phyloP scores from a whole-genome alignment of 2,797 vertebrate species.

The Myotis planiceps region DNA sequence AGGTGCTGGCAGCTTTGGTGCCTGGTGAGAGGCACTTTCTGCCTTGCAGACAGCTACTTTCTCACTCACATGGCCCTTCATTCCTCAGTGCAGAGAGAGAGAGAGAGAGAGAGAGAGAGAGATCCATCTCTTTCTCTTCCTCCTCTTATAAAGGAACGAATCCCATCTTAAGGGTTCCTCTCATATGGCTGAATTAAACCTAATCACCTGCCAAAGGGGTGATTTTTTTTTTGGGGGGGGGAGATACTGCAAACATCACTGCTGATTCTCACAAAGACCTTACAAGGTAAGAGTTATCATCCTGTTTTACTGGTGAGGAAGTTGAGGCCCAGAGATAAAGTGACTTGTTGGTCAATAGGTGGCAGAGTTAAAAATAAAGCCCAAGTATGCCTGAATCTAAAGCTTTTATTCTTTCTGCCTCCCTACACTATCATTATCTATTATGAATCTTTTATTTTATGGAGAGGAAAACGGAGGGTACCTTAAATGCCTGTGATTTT shows the following conservation, averaged over 20 bases:
- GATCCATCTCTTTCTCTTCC: neutral
- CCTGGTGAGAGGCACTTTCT: neutral
- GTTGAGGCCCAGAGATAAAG: neutral
- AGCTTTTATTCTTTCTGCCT: neutral
- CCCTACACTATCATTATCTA: neutral
- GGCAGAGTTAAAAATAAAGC: neutral
- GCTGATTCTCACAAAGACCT: conserved; percentile 43
- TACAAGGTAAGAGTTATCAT: neutral
- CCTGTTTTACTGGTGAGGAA: neutral
- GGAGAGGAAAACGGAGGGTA: neutral
- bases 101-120: no score
- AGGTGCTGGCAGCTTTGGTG: neutral
- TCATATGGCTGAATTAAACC: neutral
- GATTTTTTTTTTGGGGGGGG: neutral
- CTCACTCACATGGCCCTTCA: neutral
- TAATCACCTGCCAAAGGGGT: neutral
- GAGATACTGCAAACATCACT: neutral
- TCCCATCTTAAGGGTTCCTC: neutral
- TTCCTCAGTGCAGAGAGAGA: neutral
- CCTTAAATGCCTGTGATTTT: neutral
- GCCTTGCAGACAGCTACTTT: neutral
- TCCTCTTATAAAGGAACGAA: neutral
- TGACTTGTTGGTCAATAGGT: neutral
- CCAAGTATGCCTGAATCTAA: neutral
- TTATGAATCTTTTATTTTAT: neutral